Conservation (phyloP, 2,888 invertebrate species). For the Hirtodrosophila histrioides region DNA sequence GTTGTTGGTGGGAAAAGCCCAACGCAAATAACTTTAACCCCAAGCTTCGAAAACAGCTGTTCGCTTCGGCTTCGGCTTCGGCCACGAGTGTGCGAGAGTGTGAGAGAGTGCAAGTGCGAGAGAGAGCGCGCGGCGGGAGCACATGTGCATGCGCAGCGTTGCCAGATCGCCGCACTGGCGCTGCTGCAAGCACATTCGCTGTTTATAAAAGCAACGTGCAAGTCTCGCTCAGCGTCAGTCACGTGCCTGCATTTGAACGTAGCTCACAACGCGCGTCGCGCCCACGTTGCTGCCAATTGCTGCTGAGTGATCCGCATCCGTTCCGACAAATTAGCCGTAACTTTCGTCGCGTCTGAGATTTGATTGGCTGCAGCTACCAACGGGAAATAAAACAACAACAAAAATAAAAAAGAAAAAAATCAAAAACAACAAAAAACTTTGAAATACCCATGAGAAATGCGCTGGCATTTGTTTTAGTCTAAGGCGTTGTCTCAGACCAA, state of each 20-base stretch:
- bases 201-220: constrained; percentile 76
- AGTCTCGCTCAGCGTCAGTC: constrained; percentile 68
- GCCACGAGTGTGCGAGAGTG: constrained; percentile 7
- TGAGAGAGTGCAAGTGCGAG: constrained; percentile 14
- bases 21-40: constrained; percentile 44
- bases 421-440: constrained; percentile 16
- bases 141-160: constrained; percentile 60
- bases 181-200: constrained; percentile 26
- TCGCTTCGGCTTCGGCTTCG: constrained; percentile 37
- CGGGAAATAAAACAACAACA: constrained; percentile 4
- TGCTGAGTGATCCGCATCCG: constrained; percentile 71
- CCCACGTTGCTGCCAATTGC: constrained; percentile 50
- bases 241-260: constrained; percentile 77
- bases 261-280: constrained; percentile 59
- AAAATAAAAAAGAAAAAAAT: neutral
- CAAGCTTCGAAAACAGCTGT: constrained; percentile 50
- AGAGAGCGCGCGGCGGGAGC: constrained; percentile 2
- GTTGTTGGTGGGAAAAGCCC: constrained; percentile 36
- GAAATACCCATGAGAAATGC: constrained; percentile 36
- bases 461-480: constrained; percentile 33
- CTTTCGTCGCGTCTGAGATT: constrained; percentile 51
- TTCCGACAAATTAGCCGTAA: constrained; percentile 43
- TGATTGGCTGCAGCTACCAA: constrained; percentile 58
- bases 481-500: constrained; percentile 49
- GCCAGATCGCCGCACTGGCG: constrained; percentile 56